Percentiles rank a stretch among this genome's conserved stretches.
phyloP scores from a whole-genome alignment of 2,113 vertebrate genomes.

The Anoura caudifer region DNA sequence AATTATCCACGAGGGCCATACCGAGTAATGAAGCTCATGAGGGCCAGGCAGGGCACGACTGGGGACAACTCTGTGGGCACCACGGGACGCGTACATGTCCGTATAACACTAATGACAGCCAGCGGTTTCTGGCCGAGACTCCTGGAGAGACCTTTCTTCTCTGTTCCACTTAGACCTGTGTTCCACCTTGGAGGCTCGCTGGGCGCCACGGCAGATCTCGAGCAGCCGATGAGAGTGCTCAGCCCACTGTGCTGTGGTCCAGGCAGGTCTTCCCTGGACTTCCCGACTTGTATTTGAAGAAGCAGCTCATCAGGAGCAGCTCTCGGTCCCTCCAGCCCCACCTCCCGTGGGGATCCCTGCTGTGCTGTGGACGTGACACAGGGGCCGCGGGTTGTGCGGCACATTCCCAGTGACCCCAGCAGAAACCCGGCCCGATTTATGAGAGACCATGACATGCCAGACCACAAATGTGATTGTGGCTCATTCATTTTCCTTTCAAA shows the following conservation, averaged over 20 bases:
- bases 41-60: neutral
- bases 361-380: neutral
- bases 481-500: constrained; percentile 71
- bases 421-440: constrained; percentile 66
- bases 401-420: constrained; percentile 35
- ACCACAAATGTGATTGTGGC: constrained; percentile 64
- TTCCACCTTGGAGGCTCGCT: neutral
- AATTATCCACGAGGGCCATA: neutral
- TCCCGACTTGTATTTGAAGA: constrained; percentile 40
- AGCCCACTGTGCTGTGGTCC: constrained; percentile 39
- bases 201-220: constrained; percentile 52
- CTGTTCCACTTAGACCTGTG: neutral
- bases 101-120: fast-evolving
- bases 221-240: constrained; percentile 34
- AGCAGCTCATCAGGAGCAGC: constrained; percentile 57
- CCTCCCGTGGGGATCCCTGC: constrained; percentile 56
- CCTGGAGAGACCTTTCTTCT: constrained; percentile 6
- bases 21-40: neutral
- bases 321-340: constrained; percentile 51
- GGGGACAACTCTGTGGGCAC: neutral
- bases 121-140: neutral
- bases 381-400: fast-evolving
- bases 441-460: constrained; percentile 57
- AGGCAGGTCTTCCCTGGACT: constrained; percentile 20
- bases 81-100: fast-evolving